Conservation (phyloP, 2,113 vertebrate species). For the Phrynocephalus versicolor region DNA sequence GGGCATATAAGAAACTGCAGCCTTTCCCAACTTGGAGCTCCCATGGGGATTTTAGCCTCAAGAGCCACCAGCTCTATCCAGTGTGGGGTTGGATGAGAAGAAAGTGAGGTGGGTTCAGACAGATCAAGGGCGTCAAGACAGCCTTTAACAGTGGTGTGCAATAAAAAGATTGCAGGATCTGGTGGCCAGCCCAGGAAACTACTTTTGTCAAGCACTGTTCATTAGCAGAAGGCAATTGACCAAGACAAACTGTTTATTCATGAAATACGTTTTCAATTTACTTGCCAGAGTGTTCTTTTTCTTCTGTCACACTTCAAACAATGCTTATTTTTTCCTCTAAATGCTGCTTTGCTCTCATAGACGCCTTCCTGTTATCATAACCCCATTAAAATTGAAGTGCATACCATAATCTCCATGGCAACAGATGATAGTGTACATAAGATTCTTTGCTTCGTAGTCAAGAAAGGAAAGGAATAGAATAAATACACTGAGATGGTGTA, state of each 20-base stretch:
- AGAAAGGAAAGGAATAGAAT: slow-evolving; percentile 25
- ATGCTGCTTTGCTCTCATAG: slow-evolving; percentile 50
- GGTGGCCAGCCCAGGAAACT: neutral
- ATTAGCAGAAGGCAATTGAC: neutral
- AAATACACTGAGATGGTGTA: neutral
- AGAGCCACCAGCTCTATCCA: no score
- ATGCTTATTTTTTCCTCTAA: slow-evolving; percentile 66
- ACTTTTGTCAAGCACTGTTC: neutral
- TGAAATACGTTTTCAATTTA: slow-evolving; percentile 20
- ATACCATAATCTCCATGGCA: slow-evolving; percentile 68
- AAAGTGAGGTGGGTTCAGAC: neutral
- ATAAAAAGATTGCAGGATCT: neutral
- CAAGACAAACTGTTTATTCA: neutral
- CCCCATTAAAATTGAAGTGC: slow-evolving; percentile 50
- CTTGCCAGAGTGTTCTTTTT: slow-evolving; percentile 28
- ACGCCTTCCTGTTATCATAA: slow-evolving; percentile 53
- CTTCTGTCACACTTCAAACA: slow-evolving; percentile 42
- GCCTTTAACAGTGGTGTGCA: rapidly evolving
- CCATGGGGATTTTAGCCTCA: neutral
- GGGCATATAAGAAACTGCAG: neutral
- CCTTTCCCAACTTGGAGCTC: neutral
- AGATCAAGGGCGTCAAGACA: rapidly evolving
- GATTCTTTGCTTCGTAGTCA: slow-evolving; percentile 16
- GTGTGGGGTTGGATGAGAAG: neutral
- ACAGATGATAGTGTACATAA: slow-evolving; percentile 39